Evolutionary conservation across 2,797 vertebrate species (phyloP).

Genomic region (Salmo trutta): DNA sequence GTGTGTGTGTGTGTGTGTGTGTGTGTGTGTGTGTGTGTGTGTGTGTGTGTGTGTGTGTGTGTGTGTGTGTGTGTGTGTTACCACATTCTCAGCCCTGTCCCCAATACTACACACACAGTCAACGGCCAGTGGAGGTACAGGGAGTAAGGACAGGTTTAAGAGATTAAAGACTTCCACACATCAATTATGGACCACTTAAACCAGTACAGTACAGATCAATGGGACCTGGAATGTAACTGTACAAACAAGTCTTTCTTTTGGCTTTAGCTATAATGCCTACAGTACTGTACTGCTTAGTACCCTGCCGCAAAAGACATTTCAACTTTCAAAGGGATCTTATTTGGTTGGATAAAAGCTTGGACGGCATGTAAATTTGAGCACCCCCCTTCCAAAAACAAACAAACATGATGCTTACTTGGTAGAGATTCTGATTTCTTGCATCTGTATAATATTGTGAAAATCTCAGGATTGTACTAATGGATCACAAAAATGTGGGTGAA

Average conservation of each 20-base stretch:
- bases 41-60: constrained; percentile 4
- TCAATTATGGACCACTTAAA: neutral
- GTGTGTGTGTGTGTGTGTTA: no score
- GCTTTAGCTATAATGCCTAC: neutral
- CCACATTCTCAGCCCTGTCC: neutral
- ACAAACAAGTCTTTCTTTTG: neutral
- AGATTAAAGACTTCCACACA: neutral
- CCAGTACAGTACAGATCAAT: neutral
- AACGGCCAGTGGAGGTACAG: neutral
- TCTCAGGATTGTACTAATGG: neutral
- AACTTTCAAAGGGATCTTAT: neutral
- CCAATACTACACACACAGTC: neutral
- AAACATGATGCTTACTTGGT: no score
- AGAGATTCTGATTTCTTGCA: neutral
- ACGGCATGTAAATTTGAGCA: neutral
- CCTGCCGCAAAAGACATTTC: neutral
- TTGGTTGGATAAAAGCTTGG: neutral
- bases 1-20: neutral
- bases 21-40: neutral
- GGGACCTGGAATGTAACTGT: neutral
- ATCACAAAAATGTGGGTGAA: neutral
- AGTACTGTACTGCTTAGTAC: neutral
- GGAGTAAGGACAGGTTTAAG: neutral
- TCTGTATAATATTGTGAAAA: neutral
- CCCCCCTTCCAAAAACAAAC: no score